Evolutionary conservation across 2,888 invertebrate genomes (phyloP).

Genomic region (Dryobota labecula): DNA sequence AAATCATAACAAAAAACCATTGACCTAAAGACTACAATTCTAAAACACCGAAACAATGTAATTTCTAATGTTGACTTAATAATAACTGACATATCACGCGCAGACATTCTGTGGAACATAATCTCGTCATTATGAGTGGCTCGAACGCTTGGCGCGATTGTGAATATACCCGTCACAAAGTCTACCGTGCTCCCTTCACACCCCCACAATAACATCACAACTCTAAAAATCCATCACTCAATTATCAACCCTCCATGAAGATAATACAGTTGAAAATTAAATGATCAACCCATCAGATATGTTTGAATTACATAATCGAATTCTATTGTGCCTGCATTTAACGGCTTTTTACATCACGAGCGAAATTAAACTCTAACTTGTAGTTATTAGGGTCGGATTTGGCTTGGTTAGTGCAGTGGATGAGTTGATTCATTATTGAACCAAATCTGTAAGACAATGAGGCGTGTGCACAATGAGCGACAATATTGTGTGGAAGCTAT

Average conservation of each 20-base stretch:
- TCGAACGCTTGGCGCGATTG: slow-evolving; percentile 79
- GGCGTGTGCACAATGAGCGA: slow-evolving; percentile 74
- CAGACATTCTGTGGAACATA: slow-evolving; percentile 67
- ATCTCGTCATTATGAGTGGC: slow-evolving; percentile 78
- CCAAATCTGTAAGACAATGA: slow-evolving; percentile 74
- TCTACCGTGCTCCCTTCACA: slow-evolving; percentile 39
- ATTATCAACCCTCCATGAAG: slow-evolving; percentile 69
- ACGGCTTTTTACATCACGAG: slow-evolving; percentile 64
- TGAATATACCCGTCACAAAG: slow-evolving; percentile 77
- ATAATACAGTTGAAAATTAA: slow-evolving; percentile 69
- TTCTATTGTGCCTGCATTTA: slow-evolving; percentile 75
- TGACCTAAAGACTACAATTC: slow-evolving; percentile 29
- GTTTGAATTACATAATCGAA: slow-evolving; percentile 69
- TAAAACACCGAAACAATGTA: slow-evolving; percentile 33
- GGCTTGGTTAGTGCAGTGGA: slow-evolving; percentile 39
- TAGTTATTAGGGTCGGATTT: slow-evolving; percentile 20
- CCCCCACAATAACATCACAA: slow-evolving; percentile 48
- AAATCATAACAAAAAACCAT: not conserved
- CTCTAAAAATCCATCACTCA: slow-evolving; percentile 52
- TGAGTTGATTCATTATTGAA: slow-evolving; percentile 67
- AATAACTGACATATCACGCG: slow-evolving; percentile 61
- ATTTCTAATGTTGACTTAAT: slow-evolving; percentile 52
- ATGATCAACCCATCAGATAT: slow-evolving; percentile 67
- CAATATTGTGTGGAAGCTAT: slow-evolving; percentile 78
- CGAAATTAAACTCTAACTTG: slow-evolving; percentile 35